Evolutionary conservation across 2,113 vertebrate genomes (phyloP), one percentile per base, ranked within the genome.

Genomic region (Helogale parvula): DNA sequence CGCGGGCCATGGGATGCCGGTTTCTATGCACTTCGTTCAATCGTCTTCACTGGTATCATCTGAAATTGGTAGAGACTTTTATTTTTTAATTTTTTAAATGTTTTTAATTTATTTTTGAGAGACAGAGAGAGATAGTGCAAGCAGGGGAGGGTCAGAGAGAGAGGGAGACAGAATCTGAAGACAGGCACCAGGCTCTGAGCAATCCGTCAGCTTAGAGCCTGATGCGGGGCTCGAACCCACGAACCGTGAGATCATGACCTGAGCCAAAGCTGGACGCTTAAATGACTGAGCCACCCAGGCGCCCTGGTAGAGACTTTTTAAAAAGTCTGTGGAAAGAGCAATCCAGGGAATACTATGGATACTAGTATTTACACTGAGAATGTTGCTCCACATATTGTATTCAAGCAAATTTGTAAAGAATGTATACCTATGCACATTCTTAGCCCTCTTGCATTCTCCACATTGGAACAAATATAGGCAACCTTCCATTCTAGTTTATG

Each of bases 1-100:
- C 3, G 2, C 1, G 5, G 25, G 7, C 5, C 19, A 19, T 41
- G 33, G 25, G 25, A 0, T 31, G 9, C 23, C 74, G 7, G 35
- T n/a, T 27, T 17, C 12, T 57, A 10, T 65, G 31, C 76, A 45
- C 33, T 57, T 8, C 1, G 41, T 19, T 23, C 69, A 11, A 4
- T 33, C 1, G 7, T 85, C 77, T 89, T 83, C 38, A 54, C 60
- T 33, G n/a, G 7, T 21, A 19, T 23, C 21, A 7, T 13, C 41
- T 4, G 41, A 29, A 85, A 27, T 35, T 27, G 23, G 1, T 31
- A 45, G n/a, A 47, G 3, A 8, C 38, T 79, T 72, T 35, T 41
- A 5, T 41, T 41, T 41, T 41, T 41, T 41, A 41, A 41, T 5
- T 41, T 41, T 41, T 41, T 41, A 41, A 41, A 41, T 41, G 41